Base-by-base conservation (phyloP, 2,888 invertebrate species). In the Pandemis corylana region DNA sequence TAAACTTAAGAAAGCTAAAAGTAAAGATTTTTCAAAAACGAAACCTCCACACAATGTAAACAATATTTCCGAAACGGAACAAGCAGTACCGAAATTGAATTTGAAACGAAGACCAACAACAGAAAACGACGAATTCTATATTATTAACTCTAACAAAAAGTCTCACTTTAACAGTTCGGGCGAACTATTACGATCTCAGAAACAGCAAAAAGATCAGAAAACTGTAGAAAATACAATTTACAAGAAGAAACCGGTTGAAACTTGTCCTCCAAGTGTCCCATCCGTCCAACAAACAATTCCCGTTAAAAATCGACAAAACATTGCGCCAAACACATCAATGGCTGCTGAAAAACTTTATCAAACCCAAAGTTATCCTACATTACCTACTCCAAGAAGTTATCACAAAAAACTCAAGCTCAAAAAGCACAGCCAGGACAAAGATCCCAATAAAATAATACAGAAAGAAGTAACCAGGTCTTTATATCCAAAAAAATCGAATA, bases 1-100 rank as follows among this genome's bases (percentile, higher is more conserved):
- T 13, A 59, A 73, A 53, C 36, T 66, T 20, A 62, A 75, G 49
- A 41, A 74, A 74, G 7, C 49, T 28, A 74, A 69, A 12, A 5
- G 0, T 10, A 9, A 42, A 59, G 53, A n/a, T 9, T 7, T 13
- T 13, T 7, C 56, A 15, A 56, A 64, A 36, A 42, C 6, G 0
- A 69, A 51, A 13, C 10, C 44, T 28, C 15, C 51, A 41, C n/a
- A 66, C 65, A 56, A 36, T 15, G 9, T 28, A 12, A 61, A 49
- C 5, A 36, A 56, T 13, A 9, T 36, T 12, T 20, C 28, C 2
- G 5, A 36, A 3, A 69, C 65, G 44, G 49, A 41, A 13, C 66
- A 66, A 13, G 15, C 42, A 9, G 62, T 42, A 28, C 42, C 56
- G 7, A 74, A 69, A 15, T 10, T 61, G n/a, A 36, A 41, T 69